phyloP scores from a whole-genome alignment of 1,140 invertebrate species.

The Conopomorpha cramerella region DNA sequence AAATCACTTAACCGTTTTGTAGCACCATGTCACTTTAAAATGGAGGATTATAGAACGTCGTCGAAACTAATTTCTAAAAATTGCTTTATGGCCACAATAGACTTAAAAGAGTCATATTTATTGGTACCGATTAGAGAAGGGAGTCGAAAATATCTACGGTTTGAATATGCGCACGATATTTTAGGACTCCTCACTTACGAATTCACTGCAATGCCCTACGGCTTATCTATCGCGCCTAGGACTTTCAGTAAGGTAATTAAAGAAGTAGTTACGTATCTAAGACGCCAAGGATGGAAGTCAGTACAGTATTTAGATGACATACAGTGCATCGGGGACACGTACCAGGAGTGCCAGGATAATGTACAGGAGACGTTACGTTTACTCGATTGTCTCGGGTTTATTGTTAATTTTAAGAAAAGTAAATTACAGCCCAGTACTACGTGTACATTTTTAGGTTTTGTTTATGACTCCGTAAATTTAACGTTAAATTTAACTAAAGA shows the following conservation, averaged over 20 bases:
- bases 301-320: neutral
- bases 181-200: constrained; percentile 10
- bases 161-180: constrained; percentile 1
- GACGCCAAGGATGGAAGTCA: constrained; percentile 6
- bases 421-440: constrained; percentile 5
- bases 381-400: constrained; percentile 14
- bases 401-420: constrained; percentile 12
- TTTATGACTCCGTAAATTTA: constrained; percentile 8
- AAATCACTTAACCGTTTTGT: neutral
- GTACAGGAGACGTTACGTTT: constrained; percentile 4
- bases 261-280: constrained; percentile 9
- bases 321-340: neutral
- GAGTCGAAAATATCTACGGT: constrained; percentile 16
- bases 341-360: neutral
- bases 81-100: neutral
- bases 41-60: constrained; percentile 7
- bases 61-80: neutral
- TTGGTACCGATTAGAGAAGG: constrained; percentile 7
- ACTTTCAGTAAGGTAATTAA: constrained; percentile 17
- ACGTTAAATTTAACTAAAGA: neutral
- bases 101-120: constrained; percentile 10
- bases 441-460: constrained; percentile 14
- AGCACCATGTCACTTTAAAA: constrained; percentile 4
- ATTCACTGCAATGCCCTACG: constrained; percentile 11
- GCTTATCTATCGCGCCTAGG: constrained; percentile 6